These are phyloP conservation scores for Cottoperca gobio DNA, from an alignment of 2,797 vertebrate genomes.

Conservation along the genomic window DNA sequence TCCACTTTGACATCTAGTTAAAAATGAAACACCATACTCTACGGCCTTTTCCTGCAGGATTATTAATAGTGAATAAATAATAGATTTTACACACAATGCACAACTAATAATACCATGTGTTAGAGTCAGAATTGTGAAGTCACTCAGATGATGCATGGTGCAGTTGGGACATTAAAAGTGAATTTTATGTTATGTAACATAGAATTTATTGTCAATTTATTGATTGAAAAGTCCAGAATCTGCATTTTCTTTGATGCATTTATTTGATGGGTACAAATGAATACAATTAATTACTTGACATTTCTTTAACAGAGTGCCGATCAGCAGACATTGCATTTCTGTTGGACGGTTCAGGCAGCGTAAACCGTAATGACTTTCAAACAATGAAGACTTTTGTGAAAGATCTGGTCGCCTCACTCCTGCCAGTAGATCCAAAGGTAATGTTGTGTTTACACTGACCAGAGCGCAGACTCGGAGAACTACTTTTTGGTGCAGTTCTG, in stretches of 20 bases:
- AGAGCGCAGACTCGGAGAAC: not conserved
- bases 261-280: too few species aligned
- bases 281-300: not conserved
- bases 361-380: not conserved
- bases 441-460: not conserved
- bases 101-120: too few species aligned
- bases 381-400: constrained; percentile 77
- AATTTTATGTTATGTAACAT: not conserved
- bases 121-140: too few species aligned
- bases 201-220: not conserved
- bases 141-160: too few species aligned
- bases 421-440: constrained; percentile 57
- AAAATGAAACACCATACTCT: not conserved
- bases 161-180: not conserved
- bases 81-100: not conserved
- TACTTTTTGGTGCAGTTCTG: not conserved
- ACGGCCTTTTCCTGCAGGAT: not conserved
- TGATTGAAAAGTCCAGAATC: not conserved
- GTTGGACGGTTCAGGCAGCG: constrained; percentile 83
- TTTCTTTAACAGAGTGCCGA: constrained; percentile 69
- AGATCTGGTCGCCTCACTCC: constrained; percentile 43
- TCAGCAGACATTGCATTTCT: constrained; percentile 80
- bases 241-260: not conserved
- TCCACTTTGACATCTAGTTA: too few species aligned
- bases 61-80: not conserved